Evolutionary conservation across 2,113 vertebrate genomes (phyloP).

Genomic region (Pagrus major): DNA sequence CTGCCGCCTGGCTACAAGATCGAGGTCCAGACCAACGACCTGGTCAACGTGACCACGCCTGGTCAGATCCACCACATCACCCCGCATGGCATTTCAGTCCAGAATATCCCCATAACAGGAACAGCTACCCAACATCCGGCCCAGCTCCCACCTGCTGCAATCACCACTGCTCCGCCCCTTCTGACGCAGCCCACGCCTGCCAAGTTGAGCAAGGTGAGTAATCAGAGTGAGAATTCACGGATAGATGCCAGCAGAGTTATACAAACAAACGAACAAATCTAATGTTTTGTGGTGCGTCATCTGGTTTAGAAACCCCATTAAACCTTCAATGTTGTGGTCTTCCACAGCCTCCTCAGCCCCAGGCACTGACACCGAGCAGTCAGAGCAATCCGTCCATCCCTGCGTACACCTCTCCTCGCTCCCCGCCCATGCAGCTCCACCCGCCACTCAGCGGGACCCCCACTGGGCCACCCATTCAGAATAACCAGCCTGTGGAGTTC

Average conservation of each 20-base stretch:
- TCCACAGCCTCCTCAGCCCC: slow-evolving; percentile 90
- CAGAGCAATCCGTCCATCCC: slow-evolving; percentile 94
- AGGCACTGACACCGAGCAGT: slow-evolving; percentile 90
- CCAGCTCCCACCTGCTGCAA: slow-evolving; percentile 61
- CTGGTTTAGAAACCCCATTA: neutral
- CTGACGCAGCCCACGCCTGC: slow-evolving; percentile 90
- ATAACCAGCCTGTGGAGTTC: slow-evolving; percentile 99
- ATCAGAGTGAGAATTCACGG: neutral
- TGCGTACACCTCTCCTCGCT: slow-evolving; percentile 92
- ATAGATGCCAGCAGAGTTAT: too few species aligned
- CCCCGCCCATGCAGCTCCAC: slow-evolving; percentile 92
- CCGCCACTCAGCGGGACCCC: slow-evolving; percentile 88
- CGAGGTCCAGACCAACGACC: slow-evolving; percentile 96
- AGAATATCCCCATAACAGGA: slow-evolving; percentile 83
- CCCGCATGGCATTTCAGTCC: slow-evolving; percentile 94
- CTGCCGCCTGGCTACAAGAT: slow-evolving; percentile 99
- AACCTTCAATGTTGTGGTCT: neutral
- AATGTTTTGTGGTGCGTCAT: neutral
- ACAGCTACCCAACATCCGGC: slow-evolving; percentile 67
- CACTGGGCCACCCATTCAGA: slow-evolving; percentile 93
- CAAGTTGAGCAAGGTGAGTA: slow-evolving; percentile 94
- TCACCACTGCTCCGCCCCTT: slow-evolving; percentile 87
- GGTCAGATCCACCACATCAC: slow-evolving; percentile 99
- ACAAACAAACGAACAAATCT: neutral
- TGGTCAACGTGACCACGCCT: slow-evolving; percentile 97